Evolutionary conservation across 2,113 vertebrate species (phyloP).

Genomic region (Castor canadensis): DNA sequence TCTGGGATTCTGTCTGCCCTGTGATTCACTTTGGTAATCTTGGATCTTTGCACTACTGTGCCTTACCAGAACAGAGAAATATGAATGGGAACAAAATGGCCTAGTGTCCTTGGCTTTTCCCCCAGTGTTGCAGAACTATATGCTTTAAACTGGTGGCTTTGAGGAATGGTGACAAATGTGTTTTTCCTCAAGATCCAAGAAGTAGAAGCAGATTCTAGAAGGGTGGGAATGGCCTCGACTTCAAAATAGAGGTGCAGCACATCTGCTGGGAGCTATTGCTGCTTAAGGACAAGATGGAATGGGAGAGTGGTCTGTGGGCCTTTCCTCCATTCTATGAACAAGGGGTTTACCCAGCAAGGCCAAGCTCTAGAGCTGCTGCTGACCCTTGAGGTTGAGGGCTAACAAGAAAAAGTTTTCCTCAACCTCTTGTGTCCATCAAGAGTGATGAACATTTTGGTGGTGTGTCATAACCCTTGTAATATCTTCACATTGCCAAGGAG

Average conservation of each 20-base stretch:
- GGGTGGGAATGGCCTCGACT: not conserved
- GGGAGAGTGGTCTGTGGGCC: not conserved
- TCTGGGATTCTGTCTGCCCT: not conserved
- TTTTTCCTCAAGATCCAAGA: slow-evolving; percentile 63
- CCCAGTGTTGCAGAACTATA: not conserved
- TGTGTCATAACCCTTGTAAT: not conserved
- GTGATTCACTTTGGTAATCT: not conserved
- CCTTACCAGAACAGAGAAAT: not conserved
- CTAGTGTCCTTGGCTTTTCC: not conserved
- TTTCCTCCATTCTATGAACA: no score
- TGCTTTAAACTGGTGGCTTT: not conserved
- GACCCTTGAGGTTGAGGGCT: not conserved
- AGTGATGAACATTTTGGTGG: not conserved
- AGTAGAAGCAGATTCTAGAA: slow-evolving; percentile 38
- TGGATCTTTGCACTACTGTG: not conserved
- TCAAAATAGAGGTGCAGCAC: not conserved
- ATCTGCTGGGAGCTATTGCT: not conserved
- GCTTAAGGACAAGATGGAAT: not conserved
- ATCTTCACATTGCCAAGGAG: not conserved
- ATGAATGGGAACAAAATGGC: not conserved
- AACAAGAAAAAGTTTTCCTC: not conserved
- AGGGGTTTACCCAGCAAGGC: no score
- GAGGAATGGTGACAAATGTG: slow-evolving; percentile 53
- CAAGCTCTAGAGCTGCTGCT: no score
- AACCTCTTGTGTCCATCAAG: not conserved